Percentiles rank a stretch among this genome's conserved stretches.
phyloP scores from a whole-genome alignment of 2,113 vertebrate genomes.

The Orcinus orca region DNA sequence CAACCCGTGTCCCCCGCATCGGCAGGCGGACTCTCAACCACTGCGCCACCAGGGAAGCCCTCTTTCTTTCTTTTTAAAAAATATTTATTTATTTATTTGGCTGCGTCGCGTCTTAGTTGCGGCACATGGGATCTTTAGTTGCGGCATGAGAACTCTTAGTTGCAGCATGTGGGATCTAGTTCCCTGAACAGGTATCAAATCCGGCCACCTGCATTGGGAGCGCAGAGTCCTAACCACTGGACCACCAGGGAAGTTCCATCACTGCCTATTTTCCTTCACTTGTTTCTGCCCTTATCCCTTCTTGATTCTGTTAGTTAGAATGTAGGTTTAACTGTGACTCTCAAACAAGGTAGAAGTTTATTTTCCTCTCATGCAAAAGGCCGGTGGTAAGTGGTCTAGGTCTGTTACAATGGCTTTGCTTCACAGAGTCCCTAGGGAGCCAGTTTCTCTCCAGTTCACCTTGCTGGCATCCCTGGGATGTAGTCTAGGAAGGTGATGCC shows the following conservation, averaged over 20 bases:
- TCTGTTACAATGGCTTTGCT: not conserved
- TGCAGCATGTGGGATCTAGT: too few species aligned
- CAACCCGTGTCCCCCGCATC: too few species aligned
- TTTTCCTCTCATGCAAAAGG: not conserved
- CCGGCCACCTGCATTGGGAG: too few species aligned
- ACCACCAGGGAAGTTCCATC: not conserved
- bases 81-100: too few species aligned
- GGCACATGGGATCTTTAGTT: too few species aligned
- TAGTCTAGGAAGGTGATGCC: not conserved
- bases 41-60: too few species aligned
- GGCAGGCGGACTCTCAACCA: too few species aligned
- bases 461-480: not conserved
- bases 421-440: not conserved
- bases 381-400: not conserved
- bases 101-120: too few species aligned
- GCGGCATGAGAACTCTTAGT: too few species aligned
- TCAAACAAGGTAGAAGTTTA: not conserved
- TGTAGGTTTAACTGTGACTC: not conserved
- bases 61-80: too few species aligned
- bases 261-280: not conserved
- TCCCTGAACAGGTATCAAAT: too few species aligned
- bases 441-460: not conserved
- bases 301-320: not conserved
- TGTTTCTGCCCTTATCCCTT: not conserved
- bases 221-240: too few species aligned